Base-by-base conservation (phyloP, 1,140 invertebrate species). In the Anadara kagoshimensis region DNA sequence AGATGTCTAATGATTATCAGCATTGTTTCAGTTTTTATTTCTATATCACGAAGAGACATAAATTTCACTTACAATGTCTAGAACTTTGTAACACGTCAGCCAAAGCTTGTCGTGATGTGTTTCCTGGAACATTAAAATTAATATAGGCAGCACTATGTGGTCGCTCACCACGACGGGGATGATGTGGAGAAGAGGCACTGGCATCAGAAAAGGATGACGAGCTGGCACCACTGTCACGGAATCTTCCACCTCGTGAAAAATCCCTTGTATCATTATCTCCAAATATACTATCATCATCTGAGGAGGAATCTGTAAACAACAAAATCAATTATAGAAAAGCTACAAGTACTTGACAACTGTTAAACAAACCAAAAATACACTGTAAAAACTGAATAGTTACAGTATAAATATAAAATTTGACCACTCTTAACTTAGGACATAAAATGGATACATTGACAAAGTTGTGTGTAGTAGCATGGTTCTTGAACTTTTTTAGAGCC, bases 271-370 rank as follows among this genome's bases (percentile, higher is more conserved):
- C 76, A 4, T 91, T 91, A 73, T 92, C 91, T 80, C 93, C 94
- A 74, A 92, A 92, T 44, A 94, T 91, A 86, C 94, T 95, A 86
- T 95, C 94, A 85, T 95, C 94, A 87, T 91, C 94, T 85, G 90
- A 93, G 22, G 94, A 94, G 18, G 94, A 94, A 79, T 94, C 94
- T 92, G 82, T n/a, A 78, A 73, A 29, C 47, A 64, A 65, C 51
- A 47, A n/a, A n/a, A n/a, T n/a, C n/a, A n/a, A n/a, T n/a, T n/a
- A n/a, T n/a, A n/a, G n/a, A n/a, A n/a, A n/a, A n/a, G n/a, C n/a
- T n/a, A n/a, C n/a, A n/a, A n/a, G n/a, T n/a, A n/a, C n/a, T 36
- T 36, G 29, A 7, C 29, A 36, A 3, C 7, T 3, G 29, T 36
- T 7, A 36, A 36, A 36, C 29, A 36, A 36, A 36, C 29, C 29